Percentiles rank a stretch among this genome's conserved stretches.
These are phyloP conservation scores for Poecile atricapillus DNA, from an alignment of 2,113 vertebrate species.

Conservation along the genomic window DNA sequence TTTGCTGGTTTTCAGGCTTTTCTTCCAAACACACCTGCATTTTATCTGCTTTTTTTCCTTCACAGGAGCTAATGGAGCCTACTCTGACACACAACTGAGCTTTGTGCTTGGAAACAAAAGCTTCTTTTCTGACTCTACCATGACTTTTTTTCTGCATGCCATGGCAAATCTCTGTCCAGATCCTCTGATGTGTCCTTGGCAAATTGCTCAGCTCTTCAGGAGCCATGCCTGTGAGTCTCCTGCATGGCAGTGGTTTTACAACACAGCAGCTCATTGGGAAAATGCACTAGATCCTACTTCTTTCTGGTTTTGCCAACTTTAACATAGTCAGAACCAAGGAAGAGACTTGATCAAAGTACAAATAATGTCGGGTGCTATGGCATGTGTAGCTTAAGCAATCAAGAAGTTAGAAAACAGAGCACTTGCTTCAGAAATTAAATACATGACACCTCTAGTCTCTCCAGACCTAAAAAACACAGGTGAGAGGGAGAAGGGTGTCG, in stretches of 20 bases:
- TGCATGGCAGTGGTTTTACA: neutral
- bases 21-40: neutral
- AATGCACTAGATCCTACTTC: fast-evolving
- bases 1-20: neutral
- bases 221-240: neutral
- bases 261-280: neutral
- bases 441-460: neutral
- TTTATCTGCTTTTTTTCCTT: neutral
- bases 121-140: neutral
- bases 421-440: neutral
- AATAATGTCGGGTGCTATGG: neutral
- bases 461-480: neutral
- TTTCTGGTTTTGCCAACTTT: neutral
- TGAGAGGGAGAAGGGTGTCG: neutral
- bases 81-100: neutral
- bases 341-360: neutral
- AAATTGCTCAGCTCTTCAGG: neutral
- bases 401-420: neutral
- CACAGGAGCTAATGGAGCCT: neutral
- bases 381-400: neutral
- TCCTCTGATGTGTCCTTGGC: neutral
- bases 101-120: neutral
- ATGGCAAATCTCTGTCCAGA: neutral
- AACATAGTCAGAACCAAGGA: neutral
- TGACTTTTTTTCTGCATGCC: neutral